Percentiles rank a stretch among this genome's conserved stretches.
These are phyloP conservation scores for Orestias chungarensis DNA, from an alignment of 2,797 vertebrate species.

Conservation along the genomic window DNA sequence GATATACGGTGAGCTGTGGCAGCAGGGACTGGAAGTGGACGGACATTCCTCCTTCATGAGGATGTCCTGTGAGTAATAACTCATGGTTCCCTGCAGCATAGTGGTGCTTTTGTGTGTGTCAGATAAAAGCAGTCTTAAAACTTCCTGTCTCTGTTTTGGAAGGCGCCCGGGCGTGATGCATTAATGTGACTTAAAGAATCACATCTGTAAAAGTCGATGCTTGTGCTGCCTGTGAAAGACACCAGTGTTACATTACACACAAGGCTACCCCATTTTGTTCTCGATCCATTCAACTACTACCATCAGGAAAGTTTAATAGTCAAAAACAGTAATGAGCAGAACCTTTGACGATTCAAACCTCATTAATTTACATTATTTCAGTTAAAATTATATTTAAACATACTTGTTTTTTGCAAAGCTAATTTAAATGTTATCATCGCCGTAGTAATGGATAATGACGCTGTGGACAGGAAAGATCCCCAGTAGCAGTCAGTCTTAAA, in stretches of 20 bases:
- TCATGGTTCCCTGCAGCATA: conserved; percentile 52
- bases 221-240: conserved; percentile 31
- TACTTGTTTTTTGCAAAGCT: too few relatives aligned
- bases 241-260: conserved; percentile 1
- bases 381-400: too few relatives aligned
- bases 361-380: too few relatives aligned
- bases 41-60: conserved; percentile 31
- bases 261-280: not conserved
- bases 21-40: not conserved
- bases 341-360: not conserved
- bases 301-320: not conserved
- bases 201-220: conserved; percentile 13
- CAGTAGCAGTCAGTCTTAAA: too few relatives aligned
- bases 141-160: conserved; percentile 60
- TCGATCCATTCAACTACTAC: too few relatives aligned
- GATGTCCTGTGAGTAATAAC: conserved; percentile 61
- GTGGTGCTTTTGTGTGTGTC: conserved; percentile 58
- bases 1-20: conserved; percentile 10
- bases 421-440: too few relatives aligned
- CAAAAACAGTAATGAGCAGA: not conserved
- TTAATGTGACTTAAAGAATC: conserved; percentile 38
- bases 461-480: too few relatives aligned
- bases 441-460: too few relatives aligned
- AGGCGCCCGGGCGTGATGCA: conserved; percentile 27
- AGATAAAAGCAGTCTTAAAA: conserved; percentile 62